These are phyloP conservation scores for Myripristis murdjan DNA, from an alignment of 2,797 vertebrate genomes.

Conservation along the genomic window DNA sequence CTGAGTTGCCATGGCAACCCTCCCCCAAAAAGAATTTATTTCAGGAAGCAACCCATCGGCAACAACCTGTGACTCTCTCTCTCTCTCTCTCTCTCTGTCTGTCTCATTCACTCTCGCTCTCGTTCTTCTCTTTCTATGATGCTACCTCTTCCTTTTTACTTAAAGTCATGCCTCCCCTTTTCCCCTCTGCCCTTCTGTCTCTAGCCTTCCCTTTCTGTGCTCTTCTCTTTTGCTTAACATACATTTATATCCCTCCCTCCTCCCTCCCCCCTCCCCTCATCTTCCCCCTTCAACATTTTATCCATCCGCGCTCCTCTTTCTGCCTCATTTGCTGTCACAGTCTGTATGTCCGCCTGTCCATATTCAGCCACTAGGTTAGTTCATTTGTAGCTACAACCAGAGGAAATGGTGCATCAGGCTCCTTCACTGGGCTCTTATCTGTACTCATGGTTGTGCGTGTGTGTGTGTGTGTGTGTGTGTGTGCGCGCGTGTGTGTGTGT, in stretches of 20 bases:
- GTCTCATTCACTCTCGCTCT: constrained; percentile 1
- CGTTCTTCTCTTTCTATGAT: constrained; percentile 12
- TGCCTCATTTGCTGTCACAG: constrained; percentile 70
- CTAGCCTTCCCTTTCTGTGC: constrained; percentile 30
- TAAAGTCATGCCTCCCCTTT: constrained; percentile 21
- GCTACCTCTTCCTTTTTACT: constrained; percentile 28
- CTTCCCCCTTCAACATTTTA: too few relatives aligned
- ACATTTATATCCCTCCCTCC: neutral
- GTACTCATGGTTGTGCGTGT: constrained; percentile 48
- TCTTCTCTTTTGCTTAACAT: neutral
- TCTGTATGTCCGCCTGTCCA: constrained; percentile 45
- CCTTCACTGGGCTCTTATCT: constrained; percentile 59
- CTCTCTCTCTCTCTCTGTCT: constrained; percentile 16
- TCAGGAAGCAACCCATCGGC: constrained; percentile 72
- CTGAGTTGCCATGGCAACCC: constrained; percentile 84
- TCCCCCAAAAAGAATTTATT: constrained; percentile 74
- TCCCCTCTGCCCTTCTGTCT: constrained; percentile 21
- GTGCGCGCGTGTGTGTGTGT: neutral
- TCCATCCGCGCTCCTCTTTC: constrained; percentile 48
- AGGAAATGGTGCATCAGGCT: constrained; percentile 67
- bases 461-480: constrained; percentile 2
- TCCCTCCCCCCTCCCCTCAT: constrained; percentile 5
- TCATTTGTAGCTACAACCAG: constrained; percentile 72
- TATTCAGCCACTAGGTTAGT: constrained; percentile 58
- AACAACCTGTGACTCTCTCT: constrained; percentile 76